phyloP scores from a whole-genome alignment of 30 jellyfish, hydroid and myxozoan species.

The Rhopilema esculentum region DNA sequence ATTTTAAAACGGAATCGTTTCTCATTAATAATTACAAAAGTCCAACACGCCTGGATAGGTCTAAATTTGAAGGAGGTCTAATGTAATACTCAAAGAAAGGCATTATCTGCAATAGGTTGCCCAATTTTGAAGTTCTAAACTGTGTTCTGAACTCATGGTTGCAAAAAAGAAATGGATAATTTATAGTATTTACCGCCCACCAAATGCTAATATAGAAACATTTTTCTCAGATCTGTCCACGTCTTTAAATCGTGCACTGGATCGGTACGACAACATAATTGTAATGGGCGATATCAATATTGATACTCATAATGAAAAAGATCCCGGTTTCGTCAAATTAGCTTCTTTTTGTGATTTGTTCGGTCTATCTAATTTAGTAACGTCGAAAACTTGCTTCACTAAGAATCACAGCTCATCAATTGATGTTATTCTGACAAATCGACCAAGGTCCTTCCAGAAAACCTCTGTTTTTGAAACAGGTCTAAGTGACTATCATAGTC shows the following conservation, averaged over 20 bases:
- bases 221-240: too few species aligned
- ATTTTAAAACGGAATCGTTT: conserved; percentile 26
- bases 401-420: conserved; percentile 24
- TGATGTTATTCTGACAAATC: too few species aligned
- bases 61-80: too few species aligned
- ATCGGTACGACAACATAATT: conserved; percentile 32
- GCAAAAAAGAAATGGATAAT: conserved; percentile 35
- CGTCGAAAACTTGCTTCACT: conserved; percentile 26
- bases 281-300: conserved; percentile 53
- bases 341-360: background rate
- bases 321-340: too few species aligned
- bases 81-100: too few species aligned
- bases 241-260: conserved; percentile 29
- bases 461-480: too few species aligned
- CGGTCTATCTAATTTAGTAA: conserved; percentile 2
- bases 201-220: conserved; percentile 17
- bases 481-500: too few species aligned
- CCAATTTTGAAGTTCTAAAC: conserved; percentile 3
- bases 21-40: conserved; percentile 3
- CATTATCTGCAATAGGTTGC: conserved; percentile 27
- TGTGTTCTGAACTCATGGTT: conserved; percentile 36
- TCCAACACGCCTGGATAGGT: too few species aligned
- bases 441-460: too few species aligned
- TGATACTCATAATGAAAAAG: too few species aligned
- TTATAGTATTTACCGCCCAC: conserved; percentile 46